Conservation (phyloP, 2,888 invertebrate genomes). For the Synanthedon vespiformis region DNA sequence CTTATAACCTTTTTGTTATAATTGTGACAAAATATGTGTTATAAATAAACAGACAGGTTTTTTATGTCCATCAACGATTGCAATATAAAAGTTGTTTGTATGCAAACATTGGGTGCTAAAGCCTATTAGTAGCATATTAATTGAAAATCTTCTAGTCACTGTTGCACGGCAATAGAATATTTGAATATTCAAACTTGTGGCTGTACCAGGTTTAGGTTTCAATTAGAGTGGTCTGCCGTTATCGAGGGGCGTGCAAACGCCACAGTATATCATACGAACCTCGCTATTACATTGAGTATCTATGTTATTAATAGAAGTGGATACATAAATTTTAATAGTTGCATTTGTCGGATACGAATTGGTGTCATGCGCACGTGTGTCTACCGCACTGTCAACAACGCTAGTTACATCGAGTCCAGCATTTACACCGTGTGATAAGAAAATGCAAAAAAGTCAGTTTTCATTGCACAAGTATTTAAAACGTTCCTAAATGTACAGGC, state of each 20-base stretch:
- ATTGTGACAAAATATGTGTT: too few species aligned
- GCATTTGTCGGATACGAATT: constrained; percentile 36
- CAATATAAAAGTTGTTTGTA: too few species aligned
- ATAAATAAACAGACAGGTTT: too few species aligned
- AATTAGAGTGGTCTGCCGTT: constrained; percentile 23
- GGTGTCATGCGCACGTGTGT: constrained; percentile 34
- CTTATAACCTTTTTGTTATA: too few species aligned
- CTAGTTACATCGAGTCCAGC: background rate
- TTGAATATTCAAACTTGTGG: constrained; percentile 17
- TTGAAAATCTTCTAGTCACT: constrained; percentile 10
- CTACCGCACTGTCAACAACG: background rate
- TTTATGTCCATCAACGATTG: constrained; percentile 3
- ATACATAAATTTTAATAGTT: constrained; percentile 38
- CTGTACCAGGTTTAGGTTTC: constrained; percentile 23
- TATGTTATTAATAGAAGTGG: constrained; percentile 40
- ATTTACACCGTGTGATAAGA: background rate
- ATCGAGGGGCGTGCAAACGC: constrained; percentile 22
- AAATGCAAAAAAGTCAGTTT: too few species aligned
- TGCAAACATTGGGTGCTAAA: too few species aligned
- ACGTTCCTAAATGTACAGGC: too few species aligned
- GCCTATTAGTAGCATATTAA: constrained; percentile 16
- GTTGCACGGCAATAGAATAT: constrained; percentile 29
- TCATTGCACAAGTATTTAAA: too few species aligned
- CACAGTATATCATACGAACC: constrained; percentile 32
- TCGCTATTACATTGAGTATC: constrained; percentile 29